A percentile compares a stretch with the other conserved stretches of the same genome.
phyloP scores from a whole-genome alignment of 2,113 vertebrate species.

The Xenopus borealis region DNA sequence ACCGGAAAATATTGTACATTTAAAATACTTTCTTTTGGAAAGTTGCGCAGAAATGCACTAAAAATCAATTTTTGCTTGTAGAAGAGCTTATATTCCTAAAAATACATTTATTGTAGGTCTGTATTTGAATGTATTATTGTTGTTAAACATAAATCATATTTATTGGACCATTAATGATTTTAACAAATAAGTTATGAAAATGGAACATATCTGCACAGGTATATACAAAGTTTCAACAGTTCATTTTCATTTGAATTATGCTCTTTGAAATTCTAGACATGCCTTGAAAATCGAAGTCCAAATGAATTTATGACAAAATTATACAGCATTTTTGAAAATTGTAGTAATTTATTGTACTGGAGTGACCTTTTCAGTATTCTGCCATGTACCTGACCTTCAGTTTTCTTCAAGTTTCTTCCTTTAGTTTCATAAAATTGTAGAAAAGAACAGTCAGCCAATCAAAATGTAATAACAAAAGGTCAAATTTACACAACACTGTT shows the following conservation, averaged over 20 bases:
- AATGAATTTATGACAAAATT: conserved; percentile 37
- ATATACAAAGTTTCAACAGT: too few species aligned
- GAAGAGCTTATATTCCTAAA: too few species aligned
- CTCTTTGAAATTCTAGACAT: conserved; percentile 3
- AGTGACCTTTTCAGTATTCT: conserved; percentile 39
- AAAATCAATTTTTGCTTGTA: too few species aligned
- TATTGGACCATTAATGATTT: too few species aligned
- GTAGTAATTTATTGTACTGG: conserved; percentile 28
- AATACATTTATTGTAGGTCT: too few species aligned
- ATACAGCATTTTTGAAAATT: conserved; percentile 35
- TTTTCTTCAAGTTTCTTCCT: conserved; percentile 18
- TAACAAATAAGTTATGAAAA: too few species aligned
- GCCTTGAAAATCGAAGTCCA: conserved; percentile 26
- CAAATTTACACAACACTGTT: conserved; percentile 40
- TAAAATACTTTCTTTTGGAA: too few species aligned
- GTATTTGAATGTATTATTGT: too few species aligned
- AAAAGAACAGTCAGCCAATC: conserved; percentile 35
- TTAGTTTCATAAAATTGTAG: conserved; percentile 25
- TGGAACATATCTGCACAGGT: too few species aligned
- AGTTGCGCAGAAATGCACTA: too few species aligned
- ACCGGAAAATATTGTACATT: too few species aligned
- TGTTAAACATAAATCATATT: too few species aligned
- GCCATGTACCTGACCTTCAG: conserved; percentile 36
- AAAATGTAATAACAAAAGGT: conserved; percentile 36
- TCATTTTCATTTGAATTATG: background rate